Conservation (phyloP, 2,888 invertebrate genomes). For the Melinopterus prodromus region DNA sequence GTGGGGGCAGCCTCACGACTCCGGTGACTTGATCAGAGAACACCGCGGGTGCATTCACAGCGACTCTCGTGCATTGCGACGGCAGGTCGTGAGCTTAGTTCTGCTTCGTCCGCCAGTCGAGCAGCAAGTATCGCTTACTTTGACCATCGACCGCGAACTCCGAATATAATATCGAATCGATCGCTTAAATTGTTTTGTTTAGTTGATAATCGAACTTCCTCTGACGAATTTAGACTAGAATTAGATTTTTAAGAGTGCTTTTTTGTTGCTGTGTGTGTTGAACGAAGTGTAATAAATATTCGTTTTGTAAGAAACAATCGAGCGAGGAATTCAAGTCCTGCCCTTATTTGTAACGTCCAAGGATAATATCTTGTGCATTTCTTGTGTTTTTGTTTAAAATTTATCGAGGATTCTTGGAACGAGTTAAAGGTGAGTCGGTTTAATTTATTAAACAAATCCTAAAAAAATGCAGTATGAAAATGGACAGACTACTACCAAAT, state of each 20-base stretch:
- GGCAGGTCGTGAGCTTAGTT: not conserved
- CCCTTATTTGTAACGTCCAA: not conserved
- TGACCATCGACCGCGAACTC: not conserved
- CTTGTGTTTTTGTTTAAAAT: slow-evolving; percentile 4
- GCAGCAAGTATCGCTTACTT: not conserved
- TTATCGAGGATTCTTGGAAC: not conserved
- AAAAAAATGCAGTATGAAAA: too few species aligned
- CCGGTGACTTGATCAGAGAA: not conserved
- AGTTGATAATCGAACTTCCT: not conserved
- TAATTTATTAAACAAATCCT: not conserved
- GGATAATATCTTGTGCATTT: not conserved
- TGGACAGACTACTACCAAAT: not conserved
- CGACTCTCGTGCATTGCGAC: not conserved
- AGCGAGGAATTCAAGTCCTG: not conserved
- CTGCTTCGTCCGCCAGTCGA: not conserved
- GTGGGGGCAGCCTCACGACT: slow-evolving; percentile 4
- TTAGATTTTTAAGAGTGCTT: not conserved
- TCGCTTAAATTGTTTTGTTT: not conserved
- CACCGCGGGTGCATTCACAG: not conserved
- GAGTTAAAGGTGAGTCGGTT: not conserved
- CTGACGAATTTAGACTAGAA: not conserved
- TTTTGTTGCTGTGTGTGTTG: not conserved
- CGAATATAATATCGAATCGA: not conserved
- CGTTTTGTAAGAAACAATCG: not conserved
- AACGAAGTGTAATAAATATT: not conserved